Base-by-base conservation (phyloP, 2,113 vertebrate genomes). In the Dermatemys mawii region DNA sequence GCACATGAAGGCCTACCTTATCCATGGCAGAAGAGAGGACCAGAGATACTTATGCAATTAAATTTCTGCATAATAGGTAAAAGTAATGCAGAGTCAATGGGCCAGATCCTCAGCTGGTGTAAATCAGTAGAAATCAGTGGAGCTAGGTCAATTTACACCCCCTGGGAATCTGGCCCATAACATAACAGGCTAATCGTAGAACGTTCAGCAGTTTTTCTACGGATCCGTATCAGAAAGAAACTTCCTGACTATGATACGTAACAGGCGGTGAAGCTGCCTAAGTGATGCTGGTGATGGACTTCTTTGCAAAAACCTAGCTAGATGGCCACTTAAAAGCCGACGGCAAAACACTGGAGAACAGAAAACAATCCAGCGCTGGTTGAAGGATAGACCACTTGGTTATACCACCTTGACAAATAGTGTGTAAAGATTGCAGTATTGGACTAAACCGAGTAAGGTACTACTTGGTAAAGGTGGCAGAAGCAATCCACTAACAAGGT, bases 1-100 rank as follows among this genome's bases (percentile, higher is more conserved):
- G 90, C 97, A 96, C 85, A 94, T 89, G 93, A 96, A 96, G 29
- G 57, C 93, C 21, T 0, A 27, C 90, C 93, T 97, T 73, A 89
- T 85, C 92, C 94, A 22, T 26, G 91, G 92, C 85, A 93, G 93
- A 70, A 94, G 96, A 95, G 91, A 84, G 93, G 89, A 22, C 85
- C 2, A 80, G 94, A 94, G 96, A 96, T 63, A 88, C 88, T 96
- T 90, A 16, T 86, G 16, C 14, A 67, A 35, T 16, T n/a, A 95
- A 90, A 91, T 94, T 44, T 5, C n/a, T 78, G 16, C 35, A 21
- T 53, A 96, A 91, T 89, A 60, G 91, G 82, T 79, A 82, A 90
- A 95, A 97, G 95, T 91, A 21, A 27, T 55, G 35, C 88, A 1
- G 89, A 95, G 92, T 92, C 89, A 90, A 16, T 51, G 32, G 90